Conservation (phyloP, 37 sponge, comb jelly and placozoan genomes). For the Spongilla lacustris region DNA sequence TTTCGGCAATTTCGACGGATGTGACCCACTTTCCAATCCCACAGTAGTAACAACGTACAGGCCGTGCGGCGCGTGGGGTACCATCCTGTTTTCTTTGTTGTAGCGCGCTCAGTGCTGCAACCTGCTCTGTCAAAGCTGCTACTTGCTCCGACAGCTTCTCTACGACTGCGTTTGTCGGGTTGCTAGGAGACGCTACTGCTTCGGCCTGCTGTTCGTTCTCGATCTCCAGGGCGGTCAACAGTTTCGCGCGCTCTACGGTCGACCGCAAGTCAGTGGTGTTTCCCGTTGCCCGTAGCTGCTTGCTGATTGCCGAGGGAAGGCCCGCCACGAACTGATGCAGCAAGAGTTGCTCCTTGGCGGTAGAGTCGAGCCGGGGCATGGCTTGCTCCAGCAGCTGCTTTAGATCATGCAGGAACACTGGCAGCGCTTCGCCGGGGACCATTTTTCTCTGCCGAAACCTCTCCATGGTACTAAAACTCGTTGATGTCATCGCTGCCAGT, state of each 20-base stretch:
- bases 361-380: conserved; percentile 45
- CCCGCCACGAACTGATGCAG: conserved; percentile 58
- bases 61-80: neutral
- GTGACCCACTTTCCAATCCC: conserved; percentile 21
- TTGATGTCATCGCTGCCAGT: neutral
- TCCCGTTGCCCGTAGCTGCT: conserved; percentile 37
- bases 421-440: conserved; percentile 33
- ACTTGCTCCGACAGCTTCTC: conserved; percentile 24
- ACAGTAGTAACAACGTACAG: neutral
- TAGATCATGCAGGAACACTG: conserved; percentile 45
- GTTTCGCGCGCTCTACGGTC: conserved; percentile 19
- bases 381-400: conserved; percentile 55
- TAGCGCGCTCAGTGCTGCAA: conserved; percentile 27
- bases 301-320: no score
- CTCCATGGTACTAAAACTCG: conserved; percentile 34
- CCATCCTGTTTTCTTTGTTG: neutral
- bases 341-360: conserved; percentile 22
- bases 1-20: conserved; percentile 7
- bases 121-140: conserved; percentile 32
- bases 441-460: conserved; percentile 39
- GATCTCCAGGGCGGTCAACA: conserved; percentile 16
- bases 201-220: neutral
- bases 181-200: neutral
- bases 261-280: conserved; percentile 18
- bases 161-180: neutral